Evolutionary conservation across 2,888 invertebrate species (phyloP).

Genomic region (Calliopum simillimum): DNA sequence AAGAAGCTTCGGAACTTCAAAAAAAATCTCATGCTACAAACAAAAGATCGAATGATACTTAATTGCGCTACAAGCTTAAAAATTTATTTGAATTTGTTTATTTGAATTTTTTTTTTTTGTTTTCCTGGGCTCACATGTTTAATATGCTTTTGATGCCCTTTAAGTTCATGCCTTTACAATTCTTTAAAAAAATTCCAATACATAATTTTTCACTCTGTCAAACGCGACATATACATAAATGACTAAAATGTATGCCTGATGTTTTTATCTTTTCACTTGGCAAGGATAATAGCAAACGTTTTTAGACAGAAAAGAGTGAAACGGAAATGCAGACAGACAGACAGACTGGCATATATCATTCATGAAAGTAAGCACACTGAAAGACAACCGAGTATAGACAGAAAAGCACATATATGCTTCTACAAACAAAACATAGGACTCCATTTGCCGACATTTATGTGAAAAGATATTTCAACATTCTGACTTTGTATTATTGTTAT

Average conservation of each 20-base stretch:
- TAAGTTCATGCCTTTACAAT: too few relatives aligned
- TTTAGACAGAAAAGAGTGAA: neutral
- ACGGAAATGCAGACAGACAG: neutral
- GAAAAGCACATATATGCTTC: neutral
- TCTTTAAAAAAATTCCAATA: too few relatives aligned
- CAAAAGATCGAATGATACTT: too few relatives aligned
- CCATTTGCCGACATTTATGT: conserved; percentile 3
- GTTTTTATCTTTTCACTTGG: neutral
- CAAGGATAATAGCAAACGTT: neutral
- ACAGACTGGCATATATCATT: conserved; percentile 2
- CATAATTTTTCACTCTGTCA: too few relatives aligned
- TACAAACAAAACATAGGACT: neutral
- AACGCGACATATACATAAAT: too few relatives aligned
- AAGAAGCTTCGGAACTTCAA: too few relatives aligned
- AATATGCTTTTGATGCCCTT: too few relatives aligned
- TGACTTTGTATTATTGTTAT: neutral
- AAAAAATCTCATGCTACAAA: too few relatives aligned
- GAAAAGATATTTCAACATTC: conserved; percentile 15
- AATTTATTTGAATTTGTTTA: too few relatives aligned
- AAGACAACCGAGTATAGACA: neutral
- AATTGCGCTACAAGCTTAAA: too few relatives aligned
- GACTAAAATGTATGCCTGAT: neutral
- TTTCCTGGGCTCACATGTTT: too few relatives aligned
- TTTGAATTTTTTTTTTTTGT: too few relatives aligned
- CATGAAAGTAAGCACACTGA: neutral